phyloP scores from a whole-genome alignment of 1,140 invertebrate genomes.

The Drosophila arizonae region DNA sequence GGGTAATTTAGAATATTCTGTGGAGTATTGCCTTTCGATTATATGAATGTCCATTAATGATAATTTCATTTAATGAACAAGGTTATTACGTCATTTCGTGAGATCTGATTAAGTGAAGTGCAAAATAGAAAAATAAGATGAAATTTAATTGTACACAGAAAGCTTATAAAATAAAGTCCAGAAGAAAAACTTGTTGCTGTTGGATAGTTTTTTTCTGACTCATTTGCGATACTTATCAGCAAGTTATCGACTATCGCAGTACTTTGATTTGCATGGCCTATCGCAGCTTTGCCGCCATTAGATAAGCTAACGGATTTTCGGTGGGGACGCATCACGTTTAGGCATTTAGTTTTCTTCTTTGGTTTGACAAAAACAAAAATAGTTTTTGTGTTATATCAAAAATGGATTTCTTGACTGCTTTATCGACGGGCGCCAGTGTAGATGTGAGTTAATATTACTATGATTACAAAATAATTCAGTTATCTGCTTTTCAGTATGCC shows the following conservation, averaged over 20 bases:
- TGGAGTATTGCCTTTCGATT: no score
- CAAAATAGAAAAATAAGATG: no score
- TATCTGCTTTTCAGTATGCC: slow-evolving; percentile 13
- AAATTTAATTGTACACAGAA: no score
- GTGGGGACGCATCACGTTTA: no score
- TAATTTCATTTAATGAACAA: no score
- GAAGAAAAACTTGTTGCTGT: no score
- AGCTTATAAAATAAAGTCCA: slow-evolving; percentile 1
- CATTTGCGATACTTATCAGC: not conserved
- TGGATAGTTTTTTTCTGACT: not conserved
- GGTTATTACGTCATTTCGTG: no score
- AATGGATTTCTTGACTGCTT: slow-evolving; percentile 53
- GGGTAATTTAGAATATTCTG: no score
- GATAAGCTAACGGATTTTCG: slow-evolving; percentile 13
- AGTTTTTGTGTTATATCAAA: no score
- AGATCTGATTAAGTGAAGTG: no score
- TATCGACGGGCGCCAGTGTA: slow-evolving; percentile 35
- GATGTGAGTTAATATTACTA: slow-evolving; percentile 19
- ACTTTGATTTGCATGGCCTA: not conserved
- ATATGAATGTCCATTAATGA: no score
- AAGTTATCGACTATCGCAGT: not conserved
- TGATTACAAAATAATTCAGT: not conserved
- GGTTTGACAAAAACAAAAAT: not conserved
- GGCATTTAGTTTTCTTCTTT: no score
- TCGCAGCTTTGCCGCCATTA: slow-evolving; percentile 1